These are phyloP conservation scores for Aleiodes sp. DNA, from an alignment of 1,140 invertebrate genomes.

Conservation along the genomic window DNA sequence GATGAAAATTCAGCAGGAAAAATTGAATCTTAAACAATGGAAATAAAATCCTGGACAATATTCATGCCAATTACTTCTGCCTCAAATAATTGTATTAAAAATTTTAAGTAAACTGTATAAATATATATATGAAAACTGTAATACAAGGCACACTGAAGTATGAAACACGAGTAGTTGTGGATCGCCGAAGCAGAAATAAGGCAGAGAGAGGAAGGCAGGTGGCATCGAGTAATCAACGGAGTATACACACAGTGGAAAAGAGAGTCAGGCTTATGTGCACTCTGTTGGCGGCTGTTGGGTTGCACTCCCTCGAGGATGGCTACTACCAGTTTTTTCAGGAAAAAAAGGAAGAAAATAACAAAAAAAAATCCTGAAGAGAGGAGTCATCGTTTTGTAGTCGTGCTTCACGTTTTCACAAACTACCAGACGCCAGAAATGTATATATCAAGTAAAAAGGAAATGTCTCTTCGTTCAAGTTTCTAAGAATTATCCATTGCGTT, in stretches of 20 bases:
- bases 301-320: slow-evolving; percentile 23
- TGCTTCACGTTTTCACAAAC: slow-evolving; percentile 24
- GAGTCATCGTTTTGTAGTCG: slow-evolving; percentile 27
- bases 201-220: slow-evolving; percentile 5
- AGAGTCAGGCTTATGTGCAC: neutral
- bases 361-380: neutral
- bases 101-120: no score
- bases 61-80: no score
- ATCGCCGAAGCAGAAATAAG: slow-evolving; percentile 15
- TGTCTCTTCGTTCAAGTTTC: slow-evolving; percentile 9
- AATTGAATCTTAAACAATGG: no score
- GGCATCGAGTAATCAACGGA: slow-evolving; percentile 11
- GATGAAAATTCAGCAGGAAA: no score
- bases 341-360: neutral
- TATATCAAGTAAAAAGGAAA: slow-evolving; percentile 15
- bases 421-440: slow-evolving; percentile 18
- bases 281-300: neutral
- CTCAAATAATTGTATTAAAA: no score
- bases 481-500: neutral
- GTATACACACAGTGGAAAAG: neutral
- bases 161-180: slow-evolving; percentile 12
- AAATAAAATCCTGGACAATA: no score
- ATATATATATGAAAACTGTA: neutral
- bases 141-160: slow-evolving; percentile 1
- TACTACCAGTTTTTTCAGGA: slow-evolving; percentile 29